Evolutionary conservation across 2,888 invertebrate genomes (phyloP).

Genomic region (Hetaerina titia): DNA sequence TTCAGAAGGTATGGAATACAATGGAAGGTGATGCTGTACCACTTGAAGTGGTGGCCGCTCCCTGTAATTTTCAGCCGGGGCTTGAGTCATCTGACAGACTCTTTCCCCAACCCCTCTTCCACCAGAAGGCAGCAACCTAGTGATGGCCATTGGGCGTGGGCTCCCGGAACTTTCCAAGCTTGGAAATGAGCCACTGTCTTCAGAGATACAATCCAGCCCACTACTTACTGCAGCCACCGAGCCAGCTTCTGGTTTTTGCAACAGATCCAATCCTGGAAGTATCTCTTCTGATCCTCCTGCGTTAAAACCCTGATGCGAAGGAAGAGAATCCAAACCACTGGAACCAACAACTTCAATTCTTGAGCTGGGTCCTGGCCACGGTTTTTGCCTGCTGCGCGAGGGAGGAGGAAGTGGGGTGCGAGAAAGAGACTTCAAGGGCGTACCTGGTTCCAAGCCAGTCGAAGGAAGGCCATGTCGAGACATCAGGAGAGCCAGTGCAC

Average conservation of each 20-base stretch:
- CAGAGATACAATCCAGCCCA: background rate
- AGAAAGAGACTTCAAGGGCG: constrained; percentile 73
- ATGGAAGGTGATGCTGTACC: background rate
- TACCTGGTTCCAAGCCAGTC: constrained; percentile 76
- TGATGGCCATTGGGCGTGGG: background rate
- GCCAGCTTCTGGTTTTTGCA: background rate
- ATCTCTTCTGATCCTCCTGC: background rate
- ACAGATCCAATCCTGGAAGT: background rate
- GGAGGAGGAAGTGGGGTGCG: constrained; percentile 75
- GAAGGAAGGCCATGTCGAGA: constrained; percentile 77
- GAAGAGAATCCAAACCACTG: background rate
- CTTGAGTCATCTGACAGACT: background rate
- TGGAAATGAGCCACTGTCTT: constrained; percentile 19
- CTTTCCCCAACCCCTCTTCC: background rate
- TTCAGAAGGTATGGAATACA: background rate
- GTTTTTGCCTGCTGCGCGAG: background rate
- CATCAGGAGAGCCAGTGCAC: constrained; percentile 78
- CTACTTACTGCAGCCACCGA: background rate
- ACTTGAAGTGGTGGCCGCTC: background rate
- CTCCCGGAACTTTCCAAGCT: constrained; percentile 21
- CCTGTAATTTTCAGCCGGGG: background rate
- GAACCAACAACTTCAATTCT: background rate
- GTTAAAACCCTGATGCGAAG: background rate
- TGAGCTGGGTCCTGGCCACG: background rate
- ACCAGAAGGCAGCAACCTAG: background rate